phyloP scores from a whole-genome alignment of 2,888 invertebrate genomes.

The Epicampocera succincta region DNA sequence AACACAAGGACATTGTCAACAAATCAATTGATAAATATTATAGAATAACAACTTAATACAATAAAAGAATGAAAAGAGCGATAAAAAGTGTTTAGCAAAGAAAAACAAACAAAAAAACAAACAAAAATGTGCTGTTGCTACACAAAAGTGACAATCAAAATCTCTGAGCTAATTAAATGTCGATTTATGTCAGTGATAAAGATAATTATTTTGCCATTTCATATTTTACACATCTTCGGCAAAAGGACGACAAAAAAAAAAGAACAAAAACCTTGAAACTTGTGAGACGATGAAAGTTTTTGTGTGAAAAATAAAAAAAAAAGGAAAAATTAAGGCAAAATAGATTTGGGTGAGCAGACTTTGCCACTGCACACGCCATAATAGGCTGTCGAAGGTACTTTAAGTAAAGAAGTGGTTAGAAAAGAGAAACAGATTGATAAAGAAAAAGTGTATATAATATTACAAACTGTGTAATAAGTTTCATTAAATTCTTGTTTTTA shows the following conservation, averaged over 20 bases:
- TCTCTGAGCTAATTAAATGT: conserved; percentile 77
- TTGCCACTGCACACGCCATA: too few species aligned
- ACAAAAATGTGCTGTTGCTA: background rate
- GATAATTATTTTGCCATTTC: conserved; percentile 75
- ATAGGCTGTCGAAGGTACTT: too few species aligned
- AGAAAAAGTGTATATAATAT: too few species aligned
- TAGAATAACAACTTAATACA: conserved; percentile 13
- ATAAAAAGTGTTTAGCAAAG: background rate
- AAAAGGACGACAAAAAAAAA: background rate
- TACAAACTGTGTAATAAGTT: too few species aligned
- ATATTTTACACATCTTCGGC: conserved; percentile 31
- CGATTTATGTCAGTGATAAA: conserved; percentile 78
- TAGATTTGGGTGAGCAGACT: too few species aligned
- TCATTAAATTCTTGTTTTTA: too few species aligned
- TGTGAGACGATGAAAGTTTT: background rate
- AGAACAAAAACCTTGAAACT: background rate
- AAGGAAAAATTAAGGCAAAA: too few species aligned
- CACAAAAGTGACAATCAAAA: conserved; percentile 66
- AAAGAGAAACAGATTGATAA: too few species aligned
- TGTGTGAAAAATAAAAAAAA: background rate
- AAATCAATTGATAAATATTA: conserved; percentile 73
- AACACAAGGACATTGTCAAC: conserved; percentile 73
- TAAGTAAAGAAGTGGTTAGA: too few species aligned
- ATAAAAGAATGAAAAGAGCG: background rate
- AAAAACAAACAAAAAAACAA: too few species aligned